These are phyloP conservation scores for Thalpophila matura DNA, from an alignment of 2,888 invertebrate species.

Conservation along the genomic window DNA sequence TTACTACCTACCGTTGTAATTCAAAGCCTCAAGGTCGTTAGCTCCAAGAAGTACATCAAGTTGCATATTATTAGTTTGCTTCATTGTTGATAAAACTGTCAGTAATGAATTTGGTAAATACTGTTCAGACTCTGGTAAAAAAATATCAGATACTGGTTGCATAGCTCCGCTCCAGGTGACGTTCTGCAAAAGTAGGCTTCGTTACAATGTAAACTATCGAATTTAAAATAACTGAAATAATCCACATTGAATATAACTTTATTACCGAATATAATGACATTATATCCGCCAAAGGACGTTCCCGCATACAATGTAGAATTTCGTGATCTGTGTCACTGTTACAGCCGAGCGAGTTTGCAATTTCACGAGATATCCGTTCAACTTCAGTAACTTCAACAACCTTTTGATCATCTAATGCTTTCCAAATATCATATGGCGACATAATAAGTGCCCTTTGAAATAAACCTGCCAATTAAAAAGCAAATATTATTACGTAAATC, in stretches of 20 bases:
- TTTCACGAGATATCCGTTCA: constrained; percentile 87
- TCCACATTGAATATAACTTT: constrained; percentile 7
- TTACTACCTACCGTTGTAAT: constrained; percentile 85
- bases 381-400: constrained; percentile 73
- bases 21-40: constrained; percentile 92
- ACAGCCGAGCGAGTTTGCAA: constrained; percentile 91
- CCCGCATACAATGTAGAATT: constrained; percentile 92
- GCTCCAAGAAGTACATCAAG: constrained; percentile 93
- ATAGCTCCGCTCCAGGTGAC: constrained; percentile 91
- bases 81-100: constrained; percentile 88
- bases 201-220: constrained; percentile 2
- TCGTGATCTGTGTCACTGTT: constrained; percentile 84
- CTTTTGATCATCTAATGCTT: constrained; percentile 72
- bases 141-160: constrained; percentile 92
- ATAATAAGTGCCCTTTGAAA: constrained; percentile 93
- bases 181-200: constrained; percentile 79
- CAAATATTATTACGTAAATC: background rate
- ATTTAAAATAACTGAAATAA: constrained; percentile 4
- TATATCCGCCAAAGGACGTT: constrained; percentile 91
- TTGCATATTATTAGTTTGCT: constrained; percentile 88
- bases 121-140: constrained; percentile 91
- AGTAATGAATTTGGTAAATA: constrained; percentile 91
- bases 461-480: constrained; percentile 80
- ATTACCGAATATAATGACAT: constrained; percentile 85
- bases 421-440: constrained; percentile 90